Evolutionary conservation across 1,140 invertebrate genomes (phyloP).

Genomic region (Cydia strobilella): DNA sequence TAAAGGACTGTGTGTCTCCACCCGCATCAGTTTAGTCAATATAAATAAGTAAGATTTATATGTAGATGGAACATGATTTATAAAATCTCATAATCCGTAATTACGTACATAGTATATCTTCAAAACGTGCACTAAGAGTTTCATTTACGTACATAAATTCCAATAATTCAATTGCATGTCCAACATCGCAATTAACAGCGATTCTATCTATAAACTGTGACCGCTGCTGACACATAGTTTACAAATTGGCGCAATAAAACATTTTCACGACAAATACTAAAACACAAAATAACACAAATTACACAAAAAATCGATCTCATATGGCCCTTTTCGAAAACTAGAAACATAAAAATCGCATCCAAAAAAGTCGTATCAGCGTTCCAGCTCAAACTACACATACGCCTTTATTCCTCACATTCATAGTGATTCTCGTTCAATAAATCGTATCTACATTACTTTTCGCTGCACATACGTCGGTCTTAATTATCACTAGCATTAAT

Average conservation of each 20-base stretch:
- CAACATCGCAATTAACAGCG: constrained; percentile 26
- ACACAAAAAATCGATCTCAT: too few relatives aligned
- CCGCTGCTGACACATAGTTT: constrained; percentile 25
- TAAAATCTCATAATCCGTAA: too few relatives aligned
- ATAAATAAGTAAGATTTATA: too few relatives aligned
- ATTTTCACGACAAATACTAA: constrained; percentile 19
- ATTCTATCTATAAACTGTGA: constrained; percentile 10
- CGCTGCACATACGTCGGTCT: not conserved
- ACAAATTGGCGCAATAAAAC: constrained; percentile 19
- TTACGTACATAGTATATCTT: too few relatives aligned
- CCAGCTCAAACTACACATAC: not conserved
- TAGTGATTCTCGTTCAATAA: not conserved
- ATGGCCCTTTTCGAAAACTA: not conserved
- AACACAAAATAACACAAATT: too few relatives aligned
- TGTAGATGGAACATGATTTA: too few relatives aligned
- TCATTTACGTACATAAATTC: not conserved
- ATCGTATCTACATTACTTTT: not conserved
- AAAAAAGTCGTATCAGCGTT: not conserved
- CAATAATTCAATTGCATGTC: not conserved
- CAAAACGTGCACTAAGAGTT: too few relatives aligned
- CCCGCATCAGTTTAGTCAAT: too few relatives aligned
- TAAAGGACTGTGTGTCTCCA: too few relatives aligned
- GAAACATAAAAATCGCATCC: not conserved
- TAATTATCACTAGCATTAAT: constrained; percentile 39
- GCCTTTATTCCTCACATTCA: not conserved